phyloP scores from a whole-genome alignment of 2,888 invertebrate species.

The Polyommatus icarus region DNA sequence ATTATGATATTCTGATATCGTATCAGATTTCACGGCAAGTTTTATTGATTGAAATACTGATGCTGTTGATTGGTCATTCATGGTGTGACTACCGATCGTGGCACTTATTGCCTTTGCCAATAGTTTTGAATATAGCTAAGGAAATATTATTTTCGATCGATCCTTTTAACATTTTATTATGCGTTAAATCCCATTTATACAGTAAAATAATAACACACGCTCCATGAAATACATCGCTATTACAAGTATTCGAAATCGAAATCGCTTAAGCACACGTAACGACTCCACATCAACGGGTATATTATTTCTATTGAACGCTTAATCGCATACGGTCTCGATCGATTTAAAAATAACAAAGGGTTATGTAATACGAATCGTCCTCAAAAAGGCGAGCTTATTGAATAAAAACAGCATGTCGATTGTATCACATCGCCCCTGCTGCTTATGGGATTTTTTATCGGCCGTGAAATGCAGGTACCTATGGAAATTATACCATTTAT shows the following conservation, averaged over 20 bases:
- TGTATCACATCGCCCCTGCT: constrained; percentile 54
- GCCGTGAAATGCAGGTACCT: constrained; percentile 60
- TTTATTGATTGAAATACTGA: not conserved
- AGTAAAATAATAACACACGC: constrained; percentile 10
- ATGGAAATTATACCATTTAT: constrained; percentile 52
- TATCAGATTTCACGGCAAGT: not conserved
- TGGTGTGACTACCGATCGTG: not conserved
- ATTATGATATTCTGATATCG: constrained; percentile 19
- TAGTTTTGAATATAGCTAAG: not conserved
- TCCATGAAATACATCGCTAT: constrained; percentile 7
- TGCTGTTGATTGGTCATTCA: not conserved
- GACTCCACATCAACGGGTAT: constrained; percentile 25
- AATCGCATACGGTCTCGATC: constrained; percentile 55
- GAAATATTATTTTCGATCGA: not conserved
- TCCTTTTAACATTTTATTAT: not conserved
- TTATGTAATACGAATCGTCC: constrained; percentile 58
- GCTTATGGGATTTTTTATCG: constrained; percentile 64
- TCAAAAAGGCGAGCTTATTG: constrained; percentile 61
- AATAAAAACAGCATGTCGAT: constrained; percentile 65
- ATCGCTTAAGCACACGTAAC: constrained; percentile 15
- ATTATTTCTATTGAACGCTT: constrained; percentile 40
- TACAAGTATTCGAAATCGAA: constrained; percentile 16
- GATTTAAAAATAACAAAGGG: constrained; percentile 67
- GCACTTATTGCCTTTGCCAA: not conserved
- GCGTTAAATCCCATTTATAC: not conserved